phyloP scores from a whole-genome alignment of 2,888 invertebrate species.

The Notocelia uddmanniana region DNA sequence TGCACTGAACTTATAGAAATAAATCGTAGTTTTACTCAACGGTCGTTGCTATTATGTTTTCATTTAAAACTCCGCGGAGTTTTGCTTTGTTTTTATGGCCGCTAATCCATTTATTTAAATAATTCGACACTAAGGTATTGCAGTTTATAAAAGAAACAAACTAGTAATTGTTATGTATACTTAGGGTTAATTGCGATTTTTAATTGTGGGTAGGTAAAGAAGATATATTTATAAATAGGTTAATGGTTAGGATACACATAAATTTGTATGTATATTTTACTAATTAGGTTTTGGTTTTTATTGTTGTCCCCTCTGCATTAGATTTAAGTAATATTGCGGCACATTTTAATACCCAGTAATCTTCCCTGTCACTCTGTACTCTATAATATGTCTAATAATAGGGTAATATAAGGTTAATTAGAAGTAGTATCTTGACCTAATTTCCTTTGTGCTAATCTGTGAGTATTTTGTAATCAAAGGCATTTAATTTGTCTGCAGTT shows the following conservation, averaged over 20 bases:
- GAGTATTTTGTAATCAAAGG: too few relatives aligned
- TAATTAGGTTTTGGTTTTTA: too few relatives aligned
- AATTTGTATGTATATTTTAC: too few relatives aligned
- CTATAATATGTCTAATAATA: too few relatives aligned
- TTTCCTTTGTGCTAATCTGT: too few relatives aligned
- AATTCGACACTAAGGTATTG: background rate
- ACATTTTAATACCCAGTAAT: too few relatives aligned
- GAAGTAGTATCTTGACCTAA: too few relatives aligned
- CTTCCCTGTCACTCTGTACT: too few relatives aligned
- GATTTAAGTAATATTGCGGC: too few relatives aligned
- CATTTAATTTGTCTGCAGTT: too few relatives aligned
- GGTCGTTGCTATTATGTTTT: background rate
- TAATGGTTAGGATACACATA: background rate
- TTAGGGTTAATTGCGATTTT: background rate
- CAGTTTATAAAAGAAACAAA: background rate
- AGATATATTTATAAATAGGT: background rate
- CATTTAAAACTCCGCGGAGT: background rate
- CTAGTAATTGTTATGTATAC: background rate
- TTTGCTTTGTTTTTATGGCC: background rate
- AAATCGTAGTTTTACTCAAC: background rate
- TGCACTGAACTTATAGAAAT: background rate
- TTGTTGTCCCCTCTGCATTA: too few relatives aligned
- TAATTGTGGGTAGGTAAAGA: background rate
- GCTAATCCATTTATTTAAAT: background rate
- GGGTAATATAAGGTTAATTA: too few relatives aligned